A percentile compares a stretch with the other conserved stretches of the same genome.
phyloP scores from a whole-genome alignment of 1,140 invertebrate genomes.

The Papilio helenus region DNA sequence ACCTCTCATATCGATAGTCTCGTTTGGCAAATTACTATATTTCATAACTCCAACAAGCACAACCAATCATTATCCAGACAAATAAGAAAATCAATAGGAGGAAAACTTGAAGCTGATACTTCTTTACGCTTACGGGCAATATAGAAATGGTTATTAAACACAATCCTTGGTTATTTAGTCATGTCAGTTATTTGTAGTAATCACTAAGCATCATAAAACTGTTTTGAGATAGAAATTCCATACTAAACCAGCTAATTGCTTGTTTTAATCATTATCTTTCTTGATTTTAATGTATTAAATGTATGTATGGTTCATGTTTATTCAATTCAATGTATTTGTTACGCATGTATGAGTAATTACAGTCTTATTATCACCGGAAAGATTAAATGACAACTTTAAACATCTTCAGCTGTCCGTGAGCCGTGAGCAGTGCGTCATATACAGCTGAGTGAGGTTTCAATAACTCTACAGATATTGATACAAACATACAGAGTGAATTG shows the following conservation, averaged over 20 bases:
- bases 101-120: background rate
- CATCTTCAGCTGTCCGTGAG: background rate
- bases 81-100: conserved; percentile 3
- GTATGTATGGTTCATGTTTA: background rate
- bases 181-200: background rate
- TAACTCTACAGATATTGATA: background rate
- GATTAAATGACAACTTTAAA: conserved; percentile 18
- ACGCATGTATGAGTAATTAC: background rate
- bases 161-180: background rate
- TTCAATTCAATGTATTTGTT: background rate
- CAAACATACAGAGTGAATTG: background rate
- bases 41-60: conserved; percentile 5
- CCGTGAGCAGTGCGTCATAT: background rate
- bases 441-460: background rate
- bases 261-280: background rate
- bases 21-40: conserved; percentile 38
- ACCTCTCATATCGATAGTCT: conserved; percentile 36
- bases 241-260: too few species aligned
- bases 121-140: background rate
- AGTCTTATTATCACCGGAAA: conserved; percentile 13
- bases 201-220: too few species aligned
- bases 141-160: background rate
- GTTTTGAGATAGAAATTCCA: too few species aligned
- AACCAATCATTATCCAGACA: background rate
- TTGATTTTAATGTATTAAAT: background rate